These are phyloP conservation scores for Cebus imitator DNA, from an alignment of 2,113 vertebrate species.

Conservation along the genomic window DNA sequence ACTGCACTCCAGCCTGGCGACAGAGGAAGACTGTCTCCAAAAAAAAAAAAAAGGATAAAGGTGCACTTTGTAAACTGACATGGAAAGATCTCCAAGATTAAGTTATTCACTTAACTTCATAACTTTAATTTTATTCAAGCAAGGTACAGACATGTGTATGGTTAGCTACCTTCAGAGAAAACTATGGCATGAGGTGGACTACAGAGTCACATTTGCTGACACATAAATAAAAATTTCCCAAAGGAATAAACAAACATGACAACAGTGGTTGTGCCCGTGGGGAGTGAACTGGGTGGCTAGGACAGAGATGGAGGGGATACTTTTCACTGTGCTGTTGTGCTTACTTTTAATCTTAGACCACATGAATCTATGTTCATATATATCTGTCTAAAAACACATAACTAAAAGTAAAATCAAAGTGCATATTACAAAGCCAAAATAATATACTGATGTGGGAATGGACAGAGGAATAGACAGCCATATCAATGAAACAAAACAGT, in stretches of 20 bases:
- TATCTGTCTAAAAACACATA: not conserved
- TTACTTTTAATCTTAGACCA: not conserved
- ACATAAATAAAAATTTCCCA: not conserved
- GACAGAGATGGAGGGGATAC: not conserved
- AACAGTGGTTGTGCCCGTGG: not conserved
- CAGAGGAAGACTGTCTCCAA: too few relatives aligned
- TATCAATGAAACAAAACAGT: not conserved
- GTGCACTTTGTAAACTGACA: not conserved
- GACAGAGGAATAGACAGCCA: not conserved
- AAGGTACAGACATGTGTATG: not conserved
- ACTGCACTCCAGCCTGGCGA: too few relatives aligned
- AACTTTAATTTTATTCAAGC: not conserved
- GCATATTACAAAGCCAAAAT: not conserved
- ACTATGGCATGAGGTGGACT: not conserved
- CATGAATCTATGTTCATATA: not conserved
- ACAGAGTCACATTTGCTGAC: not conserved
- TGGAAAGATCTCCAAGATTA: not conserved
- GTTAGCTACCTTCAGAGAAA: not conserved
- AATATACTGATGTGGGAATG: not conserved
- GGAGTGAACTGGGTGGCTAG: not conserved
- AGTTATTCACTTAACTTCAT: too few relatives aligned
- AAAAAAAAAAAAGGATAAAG: not conserved
- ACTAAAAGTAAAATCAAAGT: conserved; percentile 23
- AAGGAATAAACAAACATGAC: not conserved
- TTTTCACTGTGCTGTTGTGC: not conserved